Base-by-base conservation (phyloP, 37 sponge, comb jelly and placozoan species). In the Cliona cf. orientalis region DNA sequence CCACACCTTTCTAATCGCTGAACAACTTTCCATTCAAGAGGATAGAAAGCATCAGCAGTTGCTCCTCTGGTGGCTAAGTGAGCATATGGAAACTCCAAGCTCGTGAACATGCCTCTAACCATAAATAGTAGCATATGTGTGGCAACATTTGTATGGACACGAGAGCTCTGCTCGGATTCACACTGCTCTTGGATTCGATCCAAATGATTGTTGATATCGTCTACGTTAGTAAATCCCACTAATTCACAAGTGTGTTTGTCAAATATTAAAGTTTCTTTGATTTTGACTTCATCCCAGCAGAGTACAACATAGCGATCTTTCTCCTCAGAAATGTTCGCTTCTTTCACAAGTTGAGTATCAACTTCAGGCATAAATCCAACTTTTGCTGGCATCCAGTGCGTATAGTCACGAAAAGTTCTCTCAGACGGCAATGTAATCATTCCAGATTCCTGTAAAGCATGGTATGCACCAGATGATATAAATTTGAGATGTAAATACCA, bases 401-500 rank as follows among this genome's bases (percentile, higher is more conserved):
- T 37, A 58, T 74, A 83, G 56, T 75, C 84, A 21, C 39, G 35
- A 33, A 84, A 58, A 25, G 85, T 84, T 37, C 71, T 3, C 39
- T 76, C 77, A 31, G 85, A 84, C 19, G 78, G 78, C 31, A 84
- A 58, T 21, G 67, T 84, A 14, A 84, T 22, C 17, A 84, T 40
- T 17, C 76, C 69, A 66, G 69, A 72, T 29, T 25, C 39, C 34
- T 76, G 66, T 32, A 84, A 43, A 66, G 76, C 84, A 65, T 84
- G 55, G 49, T 75, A 84, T 14, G 68, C 66, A 66, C 71, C 40
- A 28, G 71, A 31, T 58, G 76, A 84, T 22, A 39, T 69, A 69
- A 75, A 71, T 46, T 84, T 84, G 38, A 84, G 25, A 37, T 69
- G 71, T 34, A 76, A 76, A 55, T 78, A 84, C 85, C 85, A 84